Evolutionary conservation across 2,888 invertebrate genomes (phyloP), one percentile per base, ranked within the genome.

Genomic region (Agrotis segetum): DNA sequence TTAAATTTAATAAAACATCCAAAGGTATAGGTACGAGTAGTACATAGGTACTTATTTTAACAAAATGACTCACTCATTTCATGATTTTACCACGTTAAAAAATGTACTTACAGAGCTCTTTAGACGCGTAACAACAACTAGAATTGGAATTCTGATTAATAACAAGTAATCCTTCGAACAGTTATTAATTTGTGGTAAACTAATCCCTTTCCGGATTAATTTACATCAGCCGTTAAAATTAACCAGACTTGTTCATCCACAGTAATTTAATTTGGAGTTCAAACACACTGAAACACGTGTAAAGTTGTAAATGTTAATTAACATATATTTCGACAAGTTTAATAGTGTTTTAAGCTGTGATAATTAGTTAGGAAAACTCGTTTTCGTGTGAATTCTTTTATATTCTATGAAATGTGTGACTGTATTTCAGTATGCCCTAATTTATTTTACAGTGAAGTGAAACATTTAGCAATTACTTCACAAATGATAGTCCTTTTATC

Each of bases 261-360:
- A 53, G 17, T 73, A 68, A 79, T 81, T 79, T 79, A 75, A 82
- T 82, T 79, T 62, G 74, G 56, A 59, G 74, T 69, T 74, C 16
- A 53, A 65, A 60, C 46, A 59, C 52, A 53, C 44, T 29, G 11
- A 65, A 60, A 65, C 49, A 63, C 55, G 46, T 13, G 49, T 44
- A 24, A 66, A 74, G 24, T 53, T 29, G n/a, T 56, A 19, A 59
- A 40, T 65, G 44, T 58, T 53, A 62, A 53, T 55, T 71, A 52
- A 53, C 62, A 67, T 68, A 52, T 58, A 53, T 62, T 74, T 58
- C 0, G 24, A 9, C 1, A 19, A 50, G 50, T 61, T 67, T 46
- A 34, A 50, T 72, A 44, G 14, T n/a, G 19, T 52, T 58, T 40
- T 34, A 52, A 60, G 17, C n/a, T 34, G 46, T 47, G 53, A 14